phyloP scores from a whole-genome alignment of 2,888 invertebrate genomes.

The Lasioglossum zephyrum region DNA sequence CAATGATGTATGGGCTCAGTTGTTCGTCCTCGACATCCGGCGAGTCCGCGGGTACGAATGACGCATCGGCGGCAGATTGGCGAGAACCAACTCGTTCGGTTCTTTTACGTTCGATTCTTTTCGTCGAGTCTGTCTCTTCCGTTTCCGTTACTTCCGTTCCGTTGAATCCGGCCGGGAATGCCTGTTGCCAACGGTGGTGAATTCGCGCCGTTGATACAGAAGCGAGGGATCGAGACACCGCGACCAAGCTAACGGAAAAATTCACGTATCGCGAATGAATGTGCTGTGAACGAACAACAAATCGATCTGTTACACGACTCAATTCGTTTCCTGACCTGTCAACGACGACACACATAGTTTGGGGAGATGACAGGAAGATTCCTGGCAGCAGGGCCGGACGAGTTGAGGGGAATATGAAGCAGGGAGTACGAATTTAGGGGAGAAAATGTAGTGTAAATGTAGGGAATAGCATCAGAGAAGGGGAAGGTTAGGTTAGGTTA shows the following conservation, averaged over 20 bases:
- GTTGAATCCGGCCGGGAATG: slow-evolving; percentile 79
- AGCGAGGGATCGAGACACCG: slow-evolving; percentile 76
- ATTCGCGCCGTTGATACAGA: slow-evolving; percentile 76
- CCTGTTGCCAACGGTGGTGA: neutral
- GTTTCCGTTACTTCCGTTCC: slow-evolving; percentile 36
- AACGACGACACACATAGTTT: neutral
- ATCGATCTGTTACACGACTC: slow-evolving; percentile 27
- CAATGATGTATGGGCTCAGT: slow-evolving; percentile 86
- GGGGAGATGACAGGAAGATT: no score
- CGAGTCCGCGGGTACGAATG: slow-evolving; percentile 81
- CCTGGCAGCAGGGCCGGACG: no score
- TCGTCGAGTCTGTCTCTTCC: neutral
- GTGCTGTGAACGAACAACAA: slow-evolving; percentile 75
- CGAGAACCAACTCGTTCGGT: slow-evolving; percentile 69
- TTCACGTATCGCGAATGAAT: slow-evolving; percentile 83
- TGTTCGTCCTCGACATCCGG: slow-evolving; percentile 85
- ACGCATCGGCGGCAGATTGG: slow-evolving; percentile 80
- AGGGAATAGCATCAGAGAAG: no score
- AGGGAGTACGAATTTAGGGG: no score
- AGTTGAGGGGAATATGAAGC: no score
- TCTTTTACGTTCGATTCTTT: neutral
- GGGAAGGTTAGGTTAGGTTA: no score
- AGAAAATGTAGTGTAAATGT: no score
- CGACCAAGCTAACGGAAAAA: slow-evolving; percentile 82
- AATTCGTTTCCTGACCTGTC: slow-evolving; percentile 52